phyloP scores from a whole-genome alignment of 1,140 invertebrate genomes.

The Cecropterus lyciades region DNA sequence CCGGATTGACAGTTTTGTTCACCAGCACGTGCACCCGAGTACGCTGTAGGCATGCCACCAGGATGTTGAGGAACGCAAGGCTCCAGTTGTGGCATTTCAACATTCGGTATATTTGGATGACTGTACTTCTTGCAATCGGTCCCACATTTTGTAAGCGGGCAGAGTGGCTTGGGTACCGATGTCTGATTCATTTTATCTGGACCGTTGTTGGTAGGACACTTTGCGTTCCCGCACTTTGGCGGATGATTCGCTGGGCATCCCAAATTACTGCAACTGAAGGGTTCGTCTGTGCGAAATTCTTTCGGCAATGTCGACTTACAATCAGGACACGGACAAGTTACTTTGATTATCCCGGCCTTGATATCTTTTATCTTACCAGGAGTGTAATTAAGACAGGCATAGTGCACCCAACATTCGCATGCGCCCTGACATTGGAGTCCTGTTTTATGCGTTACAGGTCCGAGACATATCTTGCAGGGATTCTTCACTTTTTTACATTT shows the following conservation, averaged over 20 bases:
- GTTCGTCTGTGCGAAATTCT: constrained; percentile 52
- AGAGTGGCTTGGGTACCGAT: constrained; percentile 13
- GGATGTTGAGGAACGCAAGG: not conserved
- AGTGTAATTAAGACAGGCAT: constrained; percentile 60
- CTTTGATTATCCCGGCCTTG: constrained; percentile 59
- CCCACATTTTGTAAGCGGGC: constrained; percentile 52
- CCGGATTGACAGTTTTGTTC: constrained; percentile 39
- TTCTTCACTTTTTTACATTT: constrained; percentile 66
- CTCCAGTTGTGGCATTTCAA: not conserved
- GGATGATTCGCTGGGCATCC: constrained; percentile 59
- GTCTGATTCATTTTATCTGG: constrained; percentile 10
- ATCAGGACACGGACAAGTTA: constrained; percentile 67
- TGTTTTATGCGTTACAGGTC: constrained; percentile 54
- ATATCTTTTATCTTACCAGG: constrained; percentile 67
- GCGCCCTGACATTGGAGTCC: constrained; percentile 67
- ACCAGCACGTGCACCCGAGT: constrained; percentile 8
- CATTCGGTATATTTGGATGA: constrained; percentile 40
- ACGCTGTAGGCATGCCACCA: not conserved
- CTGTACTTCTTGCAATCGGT: constrained; percentile 51
- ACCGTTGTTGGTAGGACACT: constrained; percentile 52
- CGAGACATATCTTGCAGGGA: constrained; percentile 68
- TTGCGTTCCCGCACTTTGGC: constrained; percentile 49
- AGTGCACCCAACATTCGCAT: constrained; percentile 66
- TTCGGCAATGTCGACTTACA: constrained; percentile 54
- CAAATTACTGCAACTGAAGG: constrained; percentile 57